Evolutionary conservation across 2,888 invertebrate genomes (phyloP), one percentile per base, ranked within the genome.

Genomic region (Cinara cedri): DNA sequence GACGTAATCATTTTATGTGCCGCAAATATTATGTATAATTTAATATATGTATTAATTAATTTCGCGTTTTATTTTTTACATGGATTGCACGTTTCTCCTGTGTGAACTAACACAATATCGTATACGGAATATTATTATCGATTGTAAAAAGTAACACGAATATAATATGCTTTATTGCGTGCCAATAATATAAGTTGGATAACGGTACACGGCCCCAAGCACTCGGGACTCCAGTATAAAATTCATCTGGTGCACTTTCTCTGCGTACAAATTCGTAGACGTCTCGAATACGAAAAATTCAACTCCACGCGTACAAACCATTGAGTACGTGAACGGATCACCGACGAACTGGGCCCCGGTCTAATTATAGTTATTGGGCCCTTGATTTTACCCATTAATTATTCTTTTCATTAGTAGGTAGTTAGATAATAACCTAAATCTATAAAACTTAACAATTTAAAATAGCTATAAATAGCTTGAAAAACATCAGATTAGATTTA

Each of bases 201-300:
- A 78, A 62, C 70, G 78, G 78, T 60, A 11, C n/a, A 11, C 8
- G 21, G 42, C 76, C 46, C 76, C 68, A 21, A 78, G 78, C 60
- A 62, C 60, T 68, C 46, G 19, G 26, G 55, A 34, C 34, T 34
- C 34, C 3, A 34, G 34, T 34, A 34, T 60, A 78, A 60, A 78
- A 78, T 62, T 78, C 60, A 51, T 76, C 70, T 60, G 49, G 70
- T 70, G 49, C 60, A 70, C 78, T 78, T 78, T 78, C 78, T 78
- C 78, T 60, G 34, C 34, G n/a, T 62, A 62, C 68, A 21, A 24
- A 78, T 70, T 78, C 62, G 62, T 26, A 51, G 55, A 34, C 34
- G 21, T 75, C 44, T 51, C 62, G 24, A 21, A 63, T 16, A 60
- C 26, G n/a, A 26, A n/a, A n/a, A n/a, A n/a, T n/a, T n/a, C n/a